These are phyloP conservation scores for Thecophora atra DNA, from an alignment of 2,888 invertebrate species.

Conservation along the genomic window DNA sequence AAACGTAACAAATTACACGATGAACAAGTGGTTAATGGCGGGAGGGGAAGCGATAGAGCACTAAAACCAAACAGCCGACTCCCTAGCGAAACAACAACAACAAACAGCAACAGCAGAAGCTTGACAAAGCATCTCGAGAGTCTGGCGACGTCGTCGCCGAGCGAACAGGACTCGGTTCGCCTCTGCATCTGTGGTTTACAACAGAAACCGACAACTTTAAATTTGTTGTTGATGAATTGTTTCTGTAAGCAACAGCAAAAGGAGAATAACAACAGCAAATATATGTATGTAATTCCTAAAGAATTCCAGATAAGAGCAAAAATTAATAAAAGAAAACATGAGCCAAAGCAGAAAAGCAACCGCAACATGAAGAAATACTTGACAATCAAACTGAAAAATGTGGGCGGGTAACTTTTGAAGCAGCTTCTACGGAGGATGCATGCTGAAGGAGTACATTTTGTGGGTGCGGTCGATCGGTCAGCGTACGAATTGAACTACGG, in stretches of 20 bases:
- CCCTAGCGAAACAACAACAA: background rate
- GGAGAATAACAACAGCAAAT: background rate
- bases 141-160: background rate
- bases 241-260: constrained; percentile 26
- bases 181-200: constrained; percentile 28
- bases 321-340: background rate
- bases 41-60: background rate
- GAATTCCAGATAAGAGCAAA: background rate
- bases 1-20: constrained; percentile 42
- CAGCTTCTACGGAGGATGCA: background rate
- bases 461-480: constrained; percentile 1
- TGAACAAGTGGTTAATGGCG: too few species aligned
- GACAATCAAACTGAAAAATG: constrained; percentile 10
- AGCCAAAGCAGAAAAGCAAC: constrained; percentile 20
- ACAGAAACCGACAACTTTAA: constrained; percentile 31
- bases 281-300: background rate
- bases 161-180: background rate
- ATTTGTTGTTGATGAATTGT: constrained; percentile 33
- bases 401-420: background rate
- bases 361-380: background rate
- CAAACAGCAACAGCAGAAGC: background rate
- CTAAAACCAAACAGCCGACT: background rate
- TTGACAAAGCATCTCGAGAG: background rate
- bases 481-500: background rate
- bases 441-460: background rate